Conservation (phyloP, 2,888 invertebrate species). For the Cerastis rubricosa region DNA sequence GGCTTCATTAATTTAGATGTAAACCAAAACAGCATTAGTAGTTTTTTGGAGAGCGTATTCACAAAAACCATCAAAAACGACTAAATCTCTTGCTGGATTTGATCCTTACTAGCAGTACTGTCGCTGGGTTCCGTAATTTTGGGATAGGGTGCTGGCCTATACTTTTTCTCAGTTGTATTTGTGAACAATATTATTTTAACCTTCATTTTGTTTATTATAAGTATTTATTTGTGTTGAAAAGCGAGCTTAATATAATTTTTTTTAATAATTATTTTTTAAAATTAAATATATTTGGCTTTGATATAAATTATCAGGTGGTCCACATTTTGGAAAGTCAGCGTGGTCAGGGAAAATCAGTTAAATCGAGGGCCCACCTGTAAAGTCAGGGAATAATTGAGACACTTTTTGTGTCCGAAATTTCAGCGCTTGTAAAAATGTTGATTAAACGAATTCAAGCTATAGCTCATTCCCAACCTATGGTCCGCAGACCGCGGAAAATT, state of each 20-base stretch:
- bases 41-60: background rate
- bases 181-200: background rate
- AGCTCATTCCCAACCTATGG: background rate
- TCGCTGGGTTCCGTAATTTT: background rate
- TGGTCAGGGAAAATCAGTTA: background rate
- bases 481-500: background rate
- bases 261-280: background rate
- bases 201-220: background rate
- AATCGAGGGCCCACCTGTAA: background rate
- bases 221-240: background rate
- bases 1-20: background rate
- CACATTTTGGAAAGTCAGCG: background rate
- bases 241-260: background rate
- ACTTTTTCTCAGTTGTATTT: background rate
- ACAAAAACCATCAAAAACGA: background rate
- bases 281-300: background rate
- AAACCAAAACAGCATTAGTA: background rate
- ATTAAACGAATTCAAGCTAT: background rate
- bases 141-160: background rate
- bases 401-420: background rate
- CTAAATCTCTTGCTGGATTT: background rate
- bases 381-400: background rate
- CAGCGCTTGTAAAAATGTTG: background rate
- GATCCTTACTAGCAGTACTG: background rate
- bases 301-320: background rate